Evolutionary conservation across 2,113 vertebrate species (phyloP).

Genomic region (Macrotis lagotis): DNA sequence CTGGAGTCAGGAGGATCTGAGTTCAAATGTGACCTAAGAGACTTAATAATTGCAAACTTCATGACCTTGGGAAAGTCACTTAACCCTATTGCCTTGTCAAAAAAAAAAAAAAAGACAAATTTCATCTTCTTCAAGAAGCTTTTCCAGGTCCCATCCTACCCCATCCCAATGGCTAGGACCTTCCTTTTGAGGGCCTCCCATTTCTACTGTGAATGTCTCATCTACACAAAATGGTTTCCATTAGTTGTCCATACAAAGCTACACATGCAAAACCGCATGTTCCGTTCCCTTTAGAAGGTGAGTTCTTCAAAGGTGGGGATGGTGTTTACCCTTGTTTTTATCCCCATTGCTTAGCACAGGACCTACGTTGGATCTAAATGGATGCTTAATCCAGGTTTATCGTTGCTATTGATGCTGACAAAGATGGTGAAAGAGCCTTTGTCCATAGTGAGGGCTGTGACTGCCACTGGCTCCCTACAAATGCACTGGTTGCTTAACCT

Average conservation of each 20-base stretch:
- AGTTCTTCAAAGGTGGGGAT: background rate
- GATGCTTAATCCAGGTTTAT: too few relatives aligned
- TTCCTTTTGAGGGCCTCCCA: background rate
- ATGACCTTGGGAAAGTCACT: too few relatives aligned
- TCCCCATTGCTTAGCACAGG: background rate
- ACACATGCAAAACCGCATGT: background rate
- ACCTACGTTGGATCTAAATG: too few relatives aligned
- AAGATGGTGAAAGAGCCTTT: background rate
- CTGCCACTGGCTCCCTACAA: background rate
- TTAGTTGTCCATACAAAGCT: background rate
- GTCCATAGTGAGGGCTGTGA: background rate
- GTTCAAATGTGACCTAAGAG: too few relatives aligned
- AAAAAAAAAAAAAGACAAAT: too few relatives aligned
- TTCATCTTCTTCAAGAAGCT: background rate
- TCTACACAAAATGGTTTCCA: background rate
- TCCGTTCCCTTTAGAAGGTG: background rate
- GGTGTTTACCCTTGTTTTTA: background rate
- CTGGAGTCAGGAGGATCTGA: too few relatives aligned
- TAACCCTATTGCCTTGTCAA: too few relatives aligned
- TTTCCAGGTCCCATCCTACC: background rate
- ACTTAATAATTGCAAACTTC: too few relatives aligned
- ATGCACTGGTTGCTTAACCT: background rate
- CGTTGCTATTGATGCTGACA: too few relatives aligned
- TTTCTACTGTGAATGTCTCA: background rate
- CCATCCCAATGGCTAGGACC: background rate